Percentiles rank a stretch among this genome's conserved stretches.
These are phyloP conservation scores for Eurystomus glaucurus DNA, from an alignment of 2,797 vertebrate species.

Conservation along the genomic window DNA sequence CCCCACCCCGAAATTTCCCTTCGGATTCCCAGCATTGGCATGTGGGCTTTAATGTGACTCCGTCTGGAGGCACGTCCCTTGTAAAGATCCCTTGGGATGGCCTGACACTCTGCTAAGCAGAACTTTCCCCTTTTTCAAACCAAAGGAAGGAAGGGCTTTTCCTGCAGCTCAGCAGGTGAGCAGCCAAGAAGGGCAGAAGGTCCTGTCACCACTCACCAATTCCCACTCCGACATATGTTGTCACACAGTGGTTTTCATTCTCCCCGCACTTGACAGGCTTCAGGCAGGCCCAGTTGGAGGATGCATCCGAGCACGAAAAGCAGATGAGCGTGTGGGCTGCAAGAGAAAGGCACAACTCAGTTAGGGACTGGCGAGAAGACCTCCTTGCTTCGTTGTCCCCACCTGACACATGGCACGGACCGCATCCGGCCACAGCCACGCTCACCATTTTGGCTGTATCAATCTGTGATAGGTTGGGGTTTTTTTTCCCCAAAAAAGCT, in stretches of 20 bases:
- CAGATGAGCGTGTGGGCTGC: slow-evolving; percentile 67
- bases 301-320: slow-evolving; percentile 57
- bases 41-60: slow-evolving; percentile 14
- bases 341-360: background rate
- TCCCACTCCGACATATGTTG: slow-evolving; percentile 52
- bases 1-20: background rate
- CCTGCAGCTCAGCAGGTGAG: background rate
- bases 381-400: background rate
- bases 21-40: background rate
- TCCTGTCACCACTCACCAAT: slow-evolving; percentile 54
- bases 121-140: background rate
- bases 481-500: fast-evolving
- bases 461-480: fast-evolving
- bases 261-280: slow-evolving; percentile 32
- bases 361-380: background rate
- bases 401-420: fast-evolving
- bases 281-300: slow-evolving; percentile 78
- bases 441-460: background rate
- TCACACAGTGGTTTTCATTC: slow-evolving; percentile 65
- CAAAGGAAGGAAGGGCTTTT: background rate
- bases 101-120: background rate
- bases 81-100: background rate
- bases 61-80: background rate
- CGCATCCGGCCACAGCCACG: fast-evolving
- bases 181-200: background rate